phyloP scores from a whole-genome alignment of 2,888 invertebrate species.

The Drosophila setosimentum region DNA sequence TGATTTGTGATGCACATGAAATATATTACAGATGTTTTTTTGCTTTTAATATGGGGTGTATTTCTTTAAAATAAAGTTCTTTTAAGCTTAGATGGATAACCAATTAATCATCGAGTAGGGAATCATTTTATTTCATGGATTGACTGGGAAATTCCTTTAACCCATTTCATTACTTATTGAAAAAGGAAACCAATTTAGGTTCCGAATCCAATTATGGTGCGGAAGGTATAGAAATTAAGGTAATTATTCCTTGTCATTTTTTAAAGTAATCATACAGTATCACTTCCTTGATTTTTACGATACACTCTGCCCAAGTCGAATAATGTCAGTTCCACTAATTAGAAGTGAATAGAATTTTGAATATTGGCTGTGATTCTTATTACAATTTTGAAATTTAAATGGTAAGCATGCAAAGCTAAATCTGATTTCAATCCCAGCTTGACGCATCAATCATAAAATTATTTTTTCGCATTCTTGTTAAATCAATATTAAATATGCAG shows the following conservation, averaged over 20 bases:
- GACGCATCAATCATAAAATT: no score
- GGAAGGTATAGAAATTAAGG: no score
- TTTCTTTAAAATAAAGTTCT: not conserved
- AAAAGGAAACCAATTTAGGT: no score
- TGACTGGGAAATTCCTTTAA: not conserved
- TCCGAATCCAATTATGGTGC: no score
- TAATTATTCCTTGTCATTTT: no score
- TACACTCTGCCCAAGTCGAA: not conserved
- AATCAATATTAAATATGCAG: not conserved
- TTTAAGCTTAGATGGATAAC: not conserved
- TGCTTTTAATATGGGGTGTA: not conserved
- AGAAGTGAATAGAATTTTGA: not conserved
- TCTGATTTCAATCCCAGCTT: no score
- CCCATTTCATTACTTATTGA: rapidly evolving
- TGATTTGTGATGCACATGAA: not conserved
- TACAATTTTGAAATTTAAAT: not conserved
- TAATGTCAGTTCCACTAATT: not conserved
- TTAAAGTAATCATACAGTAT: no score
- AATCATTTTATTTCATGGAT: not conserved
- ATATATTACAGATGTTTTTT: not conserved
- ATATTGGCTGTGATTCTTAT: no score
- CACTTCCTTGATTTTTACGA: not conserved
- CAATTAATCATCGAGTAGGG: not conserved
- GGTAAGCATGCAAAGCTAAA: not conserved
- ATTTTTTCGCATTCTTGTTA: no score